Base-by-base conservation (phyloP, 2,113 vertebrate species). In the Bubalus kerabau region DNA sequence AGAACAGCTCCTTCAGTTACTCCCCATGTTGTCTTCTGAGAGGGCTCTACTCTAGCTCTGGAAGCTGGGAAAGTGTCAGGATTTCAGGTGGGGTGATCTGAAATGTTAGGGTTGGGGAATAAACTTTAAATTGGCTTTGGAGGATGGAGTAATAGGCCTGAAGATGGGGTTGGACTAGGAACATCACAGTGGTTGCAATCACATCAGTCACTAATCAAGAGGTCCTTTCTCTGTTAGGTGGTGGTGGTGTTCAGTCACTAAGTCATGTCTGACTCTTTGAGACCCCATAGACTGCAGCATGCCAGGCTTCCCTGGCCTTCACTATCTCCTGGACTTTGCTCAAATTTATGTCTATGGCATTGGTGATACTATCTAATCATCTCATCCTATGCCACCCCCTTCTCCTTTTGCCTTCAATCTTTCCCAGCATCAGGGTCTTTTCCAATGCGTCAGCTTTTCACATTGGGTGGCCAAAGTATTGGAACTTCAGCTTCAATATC, bases 41-140 rank as follows among this genome's bases (percentile, higher is more conserved):
- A 92, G 50, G 71, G 36, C 2, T 32, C 46, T 74, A 46, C 43
- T 87, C 28, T 15, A n/a, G 4, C 28, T 8, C n/a, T 24, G 36
- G 13, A 23, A 8, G 16, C 2, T 16, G 2, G 46, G 36, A 1
- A 0, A 17, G 12, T 40, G 30, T 21, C 4, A 36, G 6, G 28
- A 57, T 9, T 26, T 86, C 28, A 16, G 2, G 6, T 43, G 13
- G 14, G 14, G 2, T 74, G 62, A 71, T 24, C 67, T 71, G 62
- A 93, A 52, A 50, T 17, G 13, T 50, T 6, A 15, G 5, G 6
- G 26, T 12, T 83, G 12, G 13, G 56, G 0, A 84, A 10, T 24
- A 32, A 78, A 87, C 4, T 43, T 17, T 17, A 87, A 40, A 48
- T 1, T 91, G 10, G 46, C 24, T 94, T 57, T 52, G 16, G 17